Conservation (phyloP, 2,888 invertebrate genomes). For the Nomada ruficornis region DNA sequence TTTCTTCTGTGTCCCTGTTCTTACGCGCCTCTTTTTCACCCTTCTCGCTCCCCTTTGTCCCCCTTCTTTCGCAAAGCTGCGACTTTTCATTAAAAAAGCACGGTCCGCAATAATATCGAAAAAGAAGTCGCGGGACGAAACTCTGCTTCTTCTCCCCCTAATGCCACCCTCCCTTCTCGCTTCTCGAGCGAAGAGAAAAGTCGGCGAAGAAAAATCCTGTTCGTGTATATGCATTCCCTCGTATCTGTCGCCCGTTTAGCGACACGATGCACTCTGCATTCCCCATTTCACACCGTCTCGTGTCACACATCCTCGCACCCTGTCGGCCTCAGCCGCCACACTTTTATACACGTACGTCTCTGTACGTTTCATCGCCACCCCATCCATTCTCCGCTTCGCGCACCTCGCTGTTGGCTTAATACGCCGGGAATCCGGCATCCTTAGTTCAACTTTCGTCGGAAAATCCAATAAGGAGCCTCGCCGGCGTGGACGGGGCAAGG, state of each 20-base stretch:
- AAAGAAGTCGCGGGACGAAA: conserved; percentile 2
- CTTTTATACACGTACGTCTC: background rate
- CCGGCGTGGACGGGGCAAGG: conserved; percentile 44
- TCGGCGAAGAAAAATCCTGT: background rate
- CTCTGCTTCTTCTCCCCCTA: conserved; percentile 8
- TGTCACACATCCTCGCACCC: background rate
- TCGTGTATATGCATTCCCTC: background rate
- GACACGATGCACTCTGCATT: background rate
- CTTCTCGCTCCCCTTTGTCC: background rate
- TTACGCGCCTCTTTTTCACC: background rate
- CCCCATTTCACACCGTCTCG: background rate
- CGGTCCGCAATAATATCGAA: conserved; percentile 12
- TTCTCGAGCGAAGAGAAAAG: background rate
- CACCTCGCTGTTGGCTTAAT: conserved; percentile 26
- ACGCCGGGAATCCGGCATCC: conserved; percentile 51
- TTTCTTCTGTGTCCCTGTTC: background rate
- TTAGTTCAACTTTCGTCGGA: conserved; percentile 60
- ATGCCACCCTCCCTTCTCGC: background rate
- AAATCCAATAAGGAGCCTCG: conserved; percentile 64
- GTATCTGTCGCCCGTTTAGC: conserved; percentile 20
- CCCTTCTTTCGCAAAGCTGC: background rate
- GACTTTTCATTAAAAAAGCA: conserved; percentile 32
- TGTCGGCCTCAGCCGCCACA: background rate
- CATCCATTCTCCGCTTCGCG: background rate
- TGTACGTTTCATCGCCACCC: background rate